Evolutionary conservation across 2,797 vertebrate species (phyloP), one percentile per base, ranked within the genome.

Genomic region (Crossoptilon crossoptilon): DNA sequence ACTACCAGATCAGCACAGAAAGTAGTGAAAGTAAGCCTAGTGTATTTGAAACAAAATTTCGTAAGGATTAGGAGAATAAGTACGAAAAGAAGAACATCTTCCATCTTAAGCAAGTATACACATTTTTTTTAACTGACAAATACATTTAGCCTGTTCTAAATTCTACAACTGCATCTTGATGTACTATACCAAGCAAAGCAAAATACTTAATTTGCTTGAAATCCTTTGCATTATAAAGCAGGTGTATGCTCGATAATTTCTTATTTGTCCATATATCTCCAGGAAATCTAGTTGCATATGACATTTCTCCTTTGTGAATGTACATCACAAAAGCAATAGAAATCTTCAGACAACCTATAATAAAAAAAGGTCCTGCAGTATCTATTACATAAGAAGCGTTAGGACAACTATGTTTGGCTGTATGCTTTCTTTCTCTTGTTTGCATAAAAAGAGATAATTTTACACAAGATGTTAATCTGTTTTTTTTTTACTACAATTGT

Each of bases 391-490:
- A 71, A 64, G 23, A 80, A 17, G 55, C 62, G 23, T 62, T 87
- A 55, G n/a, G n/a, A 80, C 73, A 89, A 88, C 69, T 85, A 9
- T 23, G 67, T 93, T 94, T 94, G 63, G 26, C 83, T 77, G 58
- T 23, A 46, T 94, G 78, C 77, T 96, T 95, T 96, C 93, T 93
- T 85, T 96, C 87, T 96, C 97, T 76, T 96, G 80, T 72, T 93
- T 97, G 59, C 90, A 46, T 95, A 93, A 96, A 97, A 64, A 87
- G 27, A 80, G 51, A 89, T 91, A 44, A 76, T 96, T 97, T 96
- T 97, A 62, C 93, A 96, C 56, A 88, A 95, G 83, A 92, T 77
- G 78, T 93, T 97, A 97, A 96, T 97, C 73, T 96, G 79, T 94
- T 97, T 96, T 43, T 43, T 43, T 43, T 43, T 43, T 43, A 43